These are phyloP conservation scores for Halcyon leucocephala DNA, from an alignment of 2,797 vertebrate species.

Conservation along the genomic window DNA sequence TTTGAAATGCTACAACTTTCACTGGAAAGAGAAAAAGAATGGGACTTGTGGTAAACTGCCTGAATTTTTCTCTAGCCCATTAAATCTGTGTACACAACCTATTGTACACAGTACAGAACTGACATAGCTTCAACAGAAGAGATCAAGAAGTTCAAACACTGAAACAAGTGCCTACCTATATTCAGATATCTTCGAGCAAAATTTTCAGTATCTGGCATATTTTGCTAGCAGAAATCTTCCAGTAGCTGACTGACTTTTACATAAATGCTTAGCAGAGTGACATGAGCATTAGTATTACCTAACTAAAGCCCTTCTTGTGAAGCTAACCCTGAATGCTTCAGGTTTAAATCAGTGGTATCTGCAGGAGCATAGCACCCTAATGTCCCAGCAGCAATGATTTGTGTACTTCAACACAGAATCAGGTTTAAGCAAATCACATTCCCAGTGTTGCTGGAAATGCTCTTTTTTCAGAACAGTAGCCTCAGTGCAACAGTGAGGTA, in stretches of 20 bases:
- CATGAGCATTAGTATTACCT: neutral
- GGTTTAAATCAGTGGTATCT: neutral
- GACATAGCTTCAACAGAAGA: neutral
- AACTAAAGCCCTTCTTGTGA: neutral
- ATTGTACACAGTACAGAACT: neutral
- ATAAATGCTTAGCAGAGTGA: neutral
- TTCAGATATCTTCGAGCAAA: neutral
- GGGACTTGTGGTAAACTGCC: neutral
- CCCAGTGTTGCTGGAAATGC: neutral
- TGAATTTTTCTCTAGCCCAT: neutral
- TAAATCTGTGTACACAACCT: neutral
- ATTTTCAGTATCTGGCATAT: neutral
- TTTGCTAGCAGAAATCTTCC: neutral
- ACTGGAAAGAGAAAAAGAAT: neutral
- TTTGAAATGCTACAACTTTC: neutral
- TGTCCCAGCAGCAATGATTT: rapidly evolving
- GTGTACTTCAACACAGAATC: neutral
- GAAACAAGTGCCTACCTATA: neutral
- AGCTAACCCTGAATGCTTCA: neutral
- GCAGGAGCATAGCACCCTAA: neutral
- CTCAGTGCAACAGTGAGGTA: neutral
- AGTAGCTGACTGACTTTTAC: neutral
- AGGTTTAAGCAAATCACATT: neutral
- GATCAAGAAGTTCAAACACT: neutral
- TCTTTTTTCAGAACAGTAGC: neutral